phyloP scores from a whole-genome alignment of 2,888 invertebrate genomes.

The Cyclophora punctaria region DNA sequence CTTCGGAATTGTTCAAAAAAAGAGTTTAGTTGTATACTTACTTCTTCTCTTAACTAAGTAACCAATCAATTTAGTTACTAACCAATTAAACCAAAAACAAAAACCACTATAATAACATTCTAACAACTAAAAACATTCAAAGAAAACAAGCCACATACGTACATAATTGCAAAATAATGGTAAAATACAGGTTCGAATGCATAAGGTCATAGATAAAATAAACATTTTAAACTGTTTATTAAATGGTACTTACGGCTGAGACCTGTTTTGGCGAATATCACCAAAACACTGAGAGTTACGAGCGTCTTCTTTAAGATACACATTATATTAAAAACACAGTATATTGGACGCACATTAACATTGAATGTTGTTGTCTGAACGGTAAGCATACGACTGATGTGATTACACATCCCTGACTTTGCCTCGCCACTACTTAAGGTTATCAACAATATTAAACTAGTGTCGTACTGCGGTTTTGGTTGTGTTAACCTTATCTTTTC shows the following conservation, averaged over 20 bases:
- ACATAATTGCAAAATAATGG: constrained; percentile 16
- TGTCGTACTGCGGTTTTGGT: constrained; percentile 1
- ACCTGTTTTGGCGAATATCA: constrained; percentile 22
- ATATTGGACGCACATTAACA: constrained; percentile 15
- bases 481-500: no score
- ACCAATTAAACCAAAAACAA: no score
- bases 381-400: constrained; percentile 42
- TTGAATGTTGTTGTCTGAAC: constrained; percentile 32
- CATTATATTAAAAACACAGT: constrained; percentile 24
- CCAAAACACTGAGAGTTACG: constrained; percentile 19
- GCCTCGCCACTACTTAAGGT: constrained; percentile 40
- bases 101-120: no score
- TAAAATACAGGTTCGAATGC: constrained; percentile 10
- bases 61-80: no score
- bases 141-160: no score
- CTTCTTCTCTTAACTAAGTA: no score
- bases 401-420: constrained; percentile 36
- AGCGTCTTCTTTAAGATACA: constrained; percentile 20
- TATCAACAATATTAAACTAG: constrained; percentile 40
- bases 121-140: constrained; percentile 7
- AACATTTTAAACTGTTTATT: not conserved
- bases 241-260: constrained; percentile 36
- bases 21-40: no score
- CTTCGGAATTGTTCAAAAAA: no score
- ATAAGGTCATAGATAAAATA: constrained; percentile 27